A percentile compares a stretch with the other conserved stretches of the same genome.
Conservation (phyloP, 2,888 invertebrate species). For the Cactoblastis cactorum region DNA sequence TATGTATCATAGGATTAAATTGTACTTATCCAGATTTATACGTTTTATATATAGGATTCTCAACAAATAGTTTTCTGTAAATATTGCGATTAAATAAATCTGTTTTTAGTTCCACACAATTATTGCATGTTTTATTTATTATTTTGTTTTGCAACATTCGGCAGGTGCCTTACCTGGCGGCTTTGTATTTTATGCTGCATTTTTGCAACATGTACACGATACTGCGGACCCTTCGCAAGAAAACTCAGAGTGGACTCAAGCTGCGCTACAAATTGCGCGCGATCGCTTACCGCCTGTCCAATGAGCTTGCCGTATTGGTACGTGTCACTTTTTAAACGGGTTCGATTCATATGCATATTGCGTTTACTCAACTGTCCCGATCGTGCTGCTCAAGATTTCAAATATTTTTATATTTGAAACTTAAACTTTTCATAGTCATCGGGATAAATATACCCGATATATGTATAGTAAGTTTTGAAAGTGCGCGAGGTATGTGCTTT, state of each 20-base stretch:
- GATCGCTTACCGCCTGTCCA: constrained; percentile 69
- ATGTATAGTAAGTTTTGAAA: no score
- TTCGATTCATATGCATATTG: not conserved
- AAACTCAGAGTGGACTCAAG: constrained; percentile 81
- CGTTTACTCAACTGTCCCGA: not conserved
- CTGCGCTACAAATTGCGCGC: constrained; percentile 80
- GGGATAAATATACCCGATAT: no score
- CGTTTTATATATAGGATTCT: constrained; percentile 35
- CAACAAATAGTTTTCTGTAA: constrained; percentile 39
- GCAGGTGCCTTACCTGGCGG: constrained; percentile 89
- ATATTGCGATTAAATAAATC: constrained; percentile 44
- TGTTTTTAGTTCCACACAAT: constrained; percentile 52
- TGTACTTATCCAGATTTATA: constrained; percentile 42
- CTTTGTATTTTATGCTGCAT: constrained; percentile 92
- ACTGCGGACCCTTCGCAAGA: constrained; percentile 91
- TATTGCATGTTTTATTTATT: constrained; percentile 39
- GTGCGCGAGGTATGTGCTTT: no score
- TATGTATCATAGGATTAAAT: constrained; percentile 14
- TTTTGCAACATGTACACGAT: constrained; percentile 94
- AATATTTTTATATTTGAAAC: not conserved
- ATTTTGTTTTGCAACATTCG: constrained; percentile 47
- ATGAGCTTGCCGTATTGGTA: constrained; percentile 68
- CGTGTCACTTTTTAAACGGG: constrained; percentile 30
- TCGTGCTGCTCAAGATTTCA: not conserved
- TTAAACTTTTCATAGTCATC: no score